These are phyloP conservation scores for Heliornis fulica DNA, from an alignment of 2,113 vertebrate species.

Conservation along the genomic window DNA sequence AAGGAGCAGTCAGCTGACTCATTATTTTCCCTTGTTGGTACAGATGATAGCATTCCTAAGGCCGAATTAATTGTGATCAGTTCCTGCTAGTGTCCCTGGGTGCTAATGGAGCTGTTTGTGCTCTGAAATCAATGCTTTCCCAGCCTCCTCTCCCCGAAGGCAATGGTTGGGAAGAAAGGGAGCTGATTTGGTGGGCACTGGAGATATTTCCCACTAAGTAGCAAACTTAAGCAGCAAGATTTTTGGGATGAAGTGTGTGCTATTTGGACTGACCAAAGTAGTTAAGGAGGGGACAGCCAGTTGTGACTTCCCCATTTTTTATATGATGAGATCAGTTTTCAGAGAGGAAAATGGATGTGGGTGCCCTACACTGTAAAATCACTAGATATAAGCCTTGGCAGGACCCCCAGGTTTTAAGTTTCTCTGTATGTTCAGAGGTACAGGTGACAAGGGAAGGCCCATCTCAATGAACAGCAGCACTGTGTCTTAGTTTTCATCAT, in stretches of 20 bases:
- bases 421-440: background rate
- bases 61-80: background rate
- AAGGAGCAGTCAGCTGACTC: background rate
- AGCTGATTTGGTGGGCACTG: background rate
- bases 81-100: background rate
- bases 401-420: background rate
- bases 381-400: background rate
- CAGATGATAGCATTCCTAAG: background rate
- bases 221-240: background rate
- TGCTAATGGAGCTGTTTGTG: background rate
- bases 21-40: background rate
- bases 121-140: background rate
- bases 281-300: background rate
- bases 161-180: background rate
- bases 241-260: background rate
- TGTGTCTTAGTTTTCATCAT: background rate
- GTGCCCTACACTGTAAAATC: accelerated
- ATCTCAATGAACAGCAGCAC: background rate
- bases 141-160: background rate
- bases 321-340: background rate
- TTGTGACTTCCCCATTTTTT: background rate
- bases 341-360: background rate
- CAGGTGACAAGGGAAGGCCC: background rate
- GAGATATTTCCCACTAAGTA: background rate
- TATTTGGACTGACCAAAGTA: background rate